These are phyloP conservation scores for Nemotelus pantherinus DNA, from an alignment of 2,888 invertebrate genomes.

Conservation along the genomic window DNA sequence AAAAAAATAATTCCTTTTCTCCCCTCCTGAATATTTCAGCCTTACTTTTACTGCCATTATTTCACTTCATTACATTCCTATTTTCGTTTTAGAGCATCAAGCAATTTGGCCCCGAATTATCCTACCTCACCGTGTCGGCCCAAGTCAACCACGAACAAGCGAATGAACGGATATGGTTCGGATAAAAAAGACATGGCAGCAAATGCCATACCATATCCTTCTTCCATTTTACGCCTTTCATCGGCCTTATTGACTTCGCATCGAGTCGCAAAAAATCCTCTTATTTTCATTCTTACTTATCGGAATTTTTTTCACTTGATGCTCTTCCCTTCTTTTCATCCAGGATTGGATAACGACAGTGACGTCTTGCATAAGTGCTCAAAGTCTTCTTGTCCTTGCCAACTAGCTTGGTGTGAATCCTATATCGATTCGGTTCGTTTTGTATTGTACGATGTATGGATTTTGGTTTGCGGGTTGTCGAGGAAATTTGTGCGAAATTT, in stretches of 20 bases:
- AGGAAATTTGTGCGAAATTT: no score
- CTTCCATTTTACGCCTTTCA: constrained; percentile 3
- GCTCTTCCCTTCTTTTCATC: no score
- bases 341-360: no score
- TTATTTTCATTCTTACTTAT: not conserved
- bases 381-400: no score
- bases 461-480: no score
- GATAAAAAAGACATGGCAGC: not conserved
- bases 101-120: not conserved
- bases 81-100: not conserved
- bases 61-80: not conserved
- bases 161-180: no score
- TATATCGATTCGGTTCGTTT: no score
- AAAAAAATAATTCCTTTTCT: not conserved
- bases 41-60: not conserved
- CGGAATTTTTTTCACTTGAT: no score
- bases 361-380: no score
- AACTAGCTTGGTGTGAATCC: no score
- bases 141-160: no score
- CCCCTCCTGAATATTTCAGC: not conserved
- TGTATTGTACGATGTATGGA: no score
- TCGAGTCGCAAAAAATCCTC: not conserved
- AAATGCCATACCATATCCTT: not conserved
- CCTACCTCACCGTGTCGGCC: not conserved
- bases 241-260: not conserved